Evolutionary conservation across 1,140 invertebrate species (phyloP), one percentile per base, ranked within the genome.

Genomic region (Bathynomus jamesi): DNA sequence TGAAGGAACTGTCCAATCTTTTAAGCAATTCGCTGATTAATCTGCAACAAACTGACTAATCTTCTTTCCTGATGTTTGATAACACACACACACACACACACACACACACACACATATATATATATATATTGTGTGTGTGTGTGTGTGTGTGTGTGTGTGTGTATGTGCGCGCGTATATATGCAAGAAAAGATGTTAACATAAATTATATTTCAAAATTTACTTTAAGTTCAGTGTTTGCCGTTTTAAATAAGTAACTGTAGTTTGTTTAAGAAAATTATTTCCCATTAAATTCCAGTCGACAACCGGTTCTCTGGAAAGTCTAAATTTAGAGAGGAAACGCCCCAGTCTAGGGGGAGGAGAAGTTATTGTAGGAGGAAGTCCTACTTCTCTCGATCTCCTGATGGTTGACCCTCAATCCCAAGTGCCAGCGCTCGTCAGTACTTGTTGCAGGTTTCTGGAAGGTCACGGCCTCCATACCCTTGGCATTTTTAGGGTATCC

Each of bases 401-500:
- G 28, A 77, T 60, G 27, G 76, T 71, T 32, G 71, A 76, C 30
- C 63, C 72, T 31, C 61, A 67, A 40, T 72, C 72, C 3, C 73
- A 74, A 61, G 79, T 79, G 10, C 78, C 78, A 21, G 76, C 78
- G 28, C 85, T 95, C 66, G 11, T 21, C 21, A 17, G 88, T 95
- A 87, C 87, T 61, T 95, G 93, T 80, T 87, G 94, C 67, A 87
- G 87, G 70, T 90, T 95, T 82, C 85, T 96, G 30, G 87, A 93
- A 79, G 82, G 84, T 13, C 87, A 91, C 76, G 93, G 92, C 13
- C 84, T 96, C 8, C 86, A 89, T 72, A 93, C 91, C 17, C 84
- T 94, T 10, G 94, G 94, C 0, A 88, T 96, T 61, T 96, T 96
- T 83, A 85, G 94, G 72, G 92, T 96, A 28, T 92, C 91, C 63